Evolutionary conservation across 2,113 vertebrate genomes (phyloP).

Genomic region (Brienomyrus longianalis): DNA sequence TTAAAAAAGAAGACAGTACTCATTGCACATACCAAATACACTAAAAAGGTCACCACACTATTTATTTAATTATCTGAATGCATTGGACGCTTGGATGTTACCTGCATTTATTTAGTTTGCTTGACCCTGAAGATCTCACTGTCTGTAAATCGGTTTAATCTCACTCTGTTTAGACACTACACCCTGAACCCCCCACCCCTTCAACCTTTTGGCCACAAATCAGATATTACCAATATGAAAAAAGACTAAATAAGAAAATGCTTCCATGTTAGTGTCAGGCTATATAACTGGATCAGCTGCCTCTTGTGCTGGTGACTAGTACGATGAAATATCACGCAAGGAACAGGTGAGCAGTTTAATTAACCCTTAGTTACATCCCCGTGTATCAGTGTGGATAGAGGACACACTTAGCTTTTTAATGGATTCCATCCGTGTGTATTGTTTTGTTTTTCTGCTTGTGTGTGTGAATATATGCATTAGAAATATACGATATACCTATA

Average conservation of each 20-base stretch:
- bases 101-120: neutral
- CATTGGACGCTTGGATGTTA: neutral
- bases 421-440: too few species aligned
- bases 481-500: neutral
- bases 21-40: conserved; percentile 9
- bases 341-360: neutral
- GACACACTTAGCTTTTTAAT: neutral
- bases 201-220: neutral
- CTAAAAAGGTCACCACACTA: neutral
- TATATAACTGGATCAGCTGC: neutral
- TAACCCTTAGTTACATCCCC: neutral
- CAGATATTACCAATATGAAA: neutral
- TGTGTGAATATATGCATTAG: neutral
- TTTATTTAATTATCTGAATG: neutral
- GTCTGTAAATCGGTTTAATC: neutral
- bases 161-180: neutral
- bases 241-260: neutral
- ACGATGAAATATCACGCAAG: neutral
- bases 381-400: neutral
- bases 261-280: neutral
- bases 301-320: neutral
- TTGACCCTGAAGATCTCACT: neutral
- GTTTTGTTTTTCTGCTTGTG: neutral
- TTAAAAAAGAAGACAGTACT: conserved; percentile 18
- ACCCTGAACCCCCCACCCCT: neutral